A percentile compares a stretch with the other conserved stretches of the same genome.
These are phyloP conservation scores for Selenia dentaria DNA, from an alignment of 2,888 invertebrate genomes.

Conservation along the genomic window DNA sequence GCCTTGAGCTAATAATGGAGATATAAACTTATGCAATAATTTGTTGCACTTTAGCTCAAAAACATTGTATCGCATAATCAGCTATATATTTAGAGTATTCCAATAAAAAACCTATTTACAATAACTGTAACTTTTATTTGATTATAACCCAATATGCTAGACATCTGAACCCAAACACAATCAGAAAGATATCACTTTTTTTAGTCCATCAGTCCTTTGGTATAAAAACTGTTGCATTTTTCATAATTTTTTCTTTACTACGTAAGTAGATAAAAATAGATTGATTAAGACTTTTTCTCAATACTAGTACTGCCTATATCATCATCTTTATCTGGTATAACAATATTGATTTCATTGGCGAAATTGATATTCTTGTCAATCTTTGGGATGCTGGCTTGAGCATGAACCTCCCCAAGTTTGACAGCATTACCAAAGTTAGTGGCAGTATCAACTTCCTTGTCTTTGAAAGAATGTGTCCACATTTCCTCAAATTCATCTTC, in stretches of 20 bases:
- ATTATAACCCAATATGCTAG: slow-evolving; percentile 16
- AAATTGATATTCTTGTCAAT: slow-evolving; percentile 58
- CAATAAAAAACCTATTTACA: background rate
- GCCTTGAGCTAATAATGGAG: too few species aligned
- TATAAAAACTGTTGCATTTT: slow-evolving; percentile 3
- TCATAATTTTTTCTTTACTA: slow-evolving; percentile 14
- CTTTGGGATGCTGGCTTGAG: slow-evolving; percentile 17
- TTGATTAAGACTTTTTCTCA: slow-evolving; percentile 73
- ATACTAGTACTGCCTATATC: slow-evolving; percentile 54
- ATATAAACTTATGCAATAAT: too few species aligned
- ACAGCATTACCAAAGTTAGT: slow-evolving; percentile 65
- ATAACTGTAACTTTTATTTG: slow-evolving; percentile 29
- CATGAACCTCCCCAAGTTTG: slow-evolving; percentile 20
- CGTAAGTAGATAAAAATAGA: slow-evolving; percentile 7
- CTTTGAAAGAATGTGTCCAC: slow-evolving; percentile 67
- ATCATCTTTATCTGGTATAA: slow-evolving; percentile 46
- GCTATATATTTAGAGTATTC: too few species aligned
- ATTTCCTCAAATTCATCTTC: slow-evolving; percentile 78
- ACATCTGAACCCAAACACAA: slow-evolving; percentile 9
- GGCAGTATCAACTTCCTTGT: slow-evolving; percentile 56
- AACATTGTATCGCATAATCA: too few species aligned
- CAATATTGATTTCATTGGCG: slow-evolving; percentile 46
- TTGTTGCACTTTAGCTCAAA: too few species aligned
- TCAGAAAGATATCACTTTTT: slow-evolving; percentile 12
- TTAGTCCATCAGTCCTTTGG: slow-evolving; percentile 9